These are phyloP conservation scores for Lordiphosa stackelbergi DNA, from an alignment of 1,140 invertebrate species.

Conservation along the genomic window DNA sequence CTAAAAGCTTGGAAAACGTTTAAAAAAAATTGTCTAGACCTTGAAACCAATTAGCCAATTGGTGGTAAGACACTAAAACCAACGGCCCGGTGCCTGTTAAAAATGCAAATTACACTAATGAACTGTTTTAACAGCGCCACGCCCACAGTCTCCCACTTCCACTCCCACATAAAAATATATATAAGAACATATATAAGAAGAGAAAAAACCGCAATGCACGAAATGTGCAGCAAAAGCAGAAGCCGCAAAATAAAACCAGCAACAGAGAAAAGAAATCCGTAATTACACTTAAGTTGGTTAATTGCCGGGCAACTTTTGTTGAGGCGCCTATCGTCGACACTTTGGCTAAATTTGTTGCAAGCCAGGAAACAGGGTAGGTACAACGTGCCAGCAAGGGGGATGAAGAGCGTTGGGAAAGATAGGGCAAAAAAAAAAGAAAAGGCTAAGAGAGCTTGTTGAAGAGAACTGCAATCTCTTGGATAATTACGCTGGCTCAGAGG, in stretches of 20 bases:
- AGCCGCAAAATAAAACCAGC: constrained; percentile 6
- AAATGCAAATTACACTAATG: constrained; percentile 18
- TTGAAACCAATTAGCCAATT: constrained; percentile 13
- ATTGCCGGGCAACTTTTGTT: constrained; percentile 14
- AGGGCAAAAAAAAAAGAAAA: no score
- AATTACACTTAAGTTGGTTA: constrained; percentile 18
- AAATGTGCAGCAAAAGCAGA: constrained; percentile 9
- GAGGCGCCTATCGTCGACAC: constrained; percentile 1
- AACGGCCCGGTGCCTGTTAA: not conserved
- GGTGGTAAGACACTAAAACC: constrained; percentile 4
- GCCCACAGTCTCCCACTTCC: not conserved
- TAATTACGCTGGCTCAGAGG: constrained; percentile 11
- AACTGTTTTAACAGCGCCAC: constrained; percentile 11
- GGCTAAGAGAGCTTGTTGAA: not conserved
- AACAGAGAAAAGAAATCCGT: constrained; percentile 6
- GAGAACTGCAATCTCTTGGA: constrained; percentile 11
- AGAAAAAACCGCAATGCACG: constrained; percentile 7
- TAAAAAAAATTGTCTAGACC: not conserved
- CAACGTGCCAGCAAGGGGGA: not conserved
- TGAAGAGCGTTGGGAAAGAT: not conserved
- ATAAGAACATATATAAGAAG: no score
- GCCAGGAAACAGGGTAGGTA: not conserved
- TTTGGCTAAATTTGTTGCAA: constrained; percentile 7
- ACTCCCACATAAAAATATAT: not conserved
- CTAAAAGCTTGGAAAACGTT: no score